Percentiles rank a stretch among this genome's conserved stretches.
phyloP scores from a whole-genome alignment of 2,113 vertebrate genomes.

The Equus quagga region DNA sequence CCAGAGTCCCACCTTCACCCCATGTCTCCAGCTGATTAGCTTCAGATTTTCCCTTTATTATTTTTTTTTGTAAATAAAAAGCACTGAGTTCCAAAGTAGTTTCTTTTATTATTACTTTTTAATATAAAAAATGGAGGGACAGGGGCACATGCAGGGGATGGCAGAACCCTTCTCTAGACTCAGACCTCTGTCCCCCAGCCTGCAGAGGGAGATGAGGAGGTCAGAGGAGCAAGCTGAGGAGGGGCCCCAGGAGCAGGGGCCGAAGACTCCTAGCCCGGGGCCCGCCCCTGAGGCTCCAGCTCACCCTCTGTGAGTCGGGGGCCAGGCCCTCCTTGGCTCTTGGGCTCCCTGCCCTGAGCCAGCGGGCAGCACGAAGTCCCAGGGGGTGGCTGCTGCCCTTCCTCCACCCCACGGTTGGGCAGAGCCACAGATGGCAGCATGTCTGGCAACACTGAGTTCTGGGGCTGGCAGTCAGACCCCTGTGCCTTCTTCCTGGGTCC shows the following conservation, averaged over 20 bases:
- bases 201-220: background rate
- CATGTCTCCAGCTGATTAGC: conserved; percentile 51
- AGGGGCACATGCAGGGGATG: conserved; percentile 77
- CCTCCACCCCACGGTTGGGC: background rate
- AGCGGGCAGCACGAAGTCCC: background rate
- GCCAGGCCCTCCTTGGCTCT: background rate
- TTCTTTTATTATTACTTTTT: conserved; percentile 74
- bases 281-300: conserved; percentile 37
- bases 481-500: conserved; percentile 82
- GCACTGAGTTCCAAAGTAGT: conserved; percentile 78
- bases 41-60: conserved; percentile 64
- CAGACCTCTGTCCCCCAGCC: conserved; percentile 32
- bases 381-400: background rate
- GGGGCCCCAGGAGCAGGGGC: background rate
- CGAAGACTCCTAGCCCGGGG: background rate
- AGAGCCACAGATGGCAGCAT: background rate
- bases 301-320: background rate
- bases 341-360: conserved; percentile 18
- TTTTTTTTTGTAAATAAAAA: conserved; percentile 83
- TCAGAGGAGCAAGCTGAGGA: conserved; percentile 31
- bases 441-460: conserved; percentile 54
- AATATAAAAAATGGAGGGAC: conserved; percentile 76
- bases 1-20: background rate
- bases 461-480: conserved; percentile 71
- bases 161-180: conserved; percentile 60